Evolutionary conservation across 1,140 invertebrate genomes (phyloP).

Genomic region (Pseudomyrmex sp.): DNA sequence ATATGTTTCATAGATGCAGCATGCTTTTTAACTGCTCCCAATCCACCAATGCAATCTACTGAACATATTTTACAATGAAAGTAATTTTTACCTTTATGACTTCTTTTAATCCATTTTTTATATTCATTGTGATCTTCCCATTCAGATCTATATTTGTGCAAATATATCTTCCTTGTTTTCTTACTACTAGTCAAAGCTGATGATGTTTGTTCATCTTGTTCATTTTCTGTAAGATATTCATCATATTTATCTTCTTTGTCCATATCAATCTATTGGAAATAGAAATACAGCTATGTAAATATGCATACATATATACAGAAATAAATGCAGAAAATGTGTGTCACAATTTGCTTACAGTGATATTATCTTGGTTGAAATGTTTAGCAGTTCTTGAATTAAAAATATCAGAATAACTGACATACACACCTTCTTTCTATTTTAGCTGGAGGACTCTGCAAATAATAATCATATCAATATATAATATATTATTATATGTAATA

Average conservation of each 20-base stretch:
- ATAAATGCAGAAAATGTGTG: not conserved
- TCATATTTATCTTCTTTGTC: conserved; percentile 6
- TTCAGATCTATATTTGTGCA: conserved; percentile 8
- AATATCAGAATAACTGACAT: too few relatives aligned
- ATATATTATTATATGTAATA: too few relatives aligned
- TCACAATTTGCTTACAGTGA: too few relatives aligned
- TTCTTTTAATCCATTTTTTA: conserved; percentile 25
- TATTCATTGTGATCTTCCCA: conserved; percentile 5
- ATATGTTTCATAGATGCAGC: conserved; percentile 8
- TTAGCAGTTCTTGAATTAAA: too few relatives aligned
- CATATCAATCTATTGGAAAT: conserved; percentile 9
- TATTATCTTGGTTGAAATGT: too few relatives aligned
- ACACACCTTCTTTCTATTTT: too few relatives aligned
- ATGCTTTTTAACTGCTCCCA: conserved; percentile 28
- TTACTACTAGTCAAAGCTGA: not conserved
- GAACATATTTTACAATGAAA: conserved; percentile 38
- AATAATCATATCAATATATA: too few relatives aligned
- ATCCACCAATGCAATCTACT: conserved; percentile 16
- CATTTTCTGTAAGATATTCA: conserved; percentile 1
- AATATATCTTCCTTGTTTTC: not conserved
- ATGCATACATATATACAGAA: not conserved
- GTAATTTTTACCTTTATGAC: conserved; percentile 11
- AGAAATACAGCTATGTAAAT: not conserved
- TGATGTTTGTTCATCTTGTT: conserved; percentile 1
- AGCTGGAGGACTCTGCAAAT: too few relatives aligned